Percentiles rank a stretch among this genome's conserved stretches.
Evolutionary conservation across 1,140 invertebrate genomes (phyloP).

Genomic region (Ceratina australensis): DNA sequence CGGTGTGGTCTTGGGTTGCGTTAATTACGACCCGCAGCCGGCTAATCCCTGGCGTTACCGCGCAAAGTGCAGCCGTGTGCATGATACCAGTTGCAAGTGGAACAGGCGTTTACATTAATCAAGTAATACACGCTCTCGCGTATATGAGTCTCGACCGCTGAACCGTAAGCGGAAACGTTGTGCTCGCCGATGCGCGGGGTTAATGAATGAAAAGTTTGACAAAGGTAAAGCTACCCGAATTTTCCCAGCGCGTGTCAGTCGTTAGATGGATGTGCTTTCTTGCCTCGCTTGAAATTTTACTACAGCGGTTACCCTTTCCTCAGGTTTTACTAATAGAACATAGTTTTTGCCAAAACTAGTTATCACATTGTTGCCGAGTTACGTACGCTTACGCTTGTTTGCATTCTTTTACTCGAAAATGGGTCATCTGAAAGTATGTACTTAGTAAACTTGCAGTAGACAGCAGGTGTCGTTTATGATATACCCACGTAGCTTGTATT

Average conservation of each 20-base stretch:
- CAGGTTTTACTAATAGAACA: too few relatives aligned
- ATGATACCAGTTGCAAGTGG: constrained; percentile 4
- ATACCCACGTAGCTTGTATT: too few relatives aligned
- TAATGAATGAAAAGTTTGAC: constrained; percentile 5
- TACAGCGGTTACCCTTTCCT: not conserved
- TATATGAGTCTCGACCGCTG: not conserved
- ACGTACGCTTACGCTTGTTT: too few relatives aligned
- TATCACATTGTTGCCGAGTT: too few relatives aligned
- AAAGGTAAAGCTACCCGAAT: not conserved
- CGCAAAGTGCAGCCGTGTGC: not conserved
- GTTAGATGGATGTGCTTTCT: not conserved
- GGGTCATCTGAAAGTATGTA: too few relatives aligned
- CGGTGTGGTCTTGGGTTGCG: not conserved
- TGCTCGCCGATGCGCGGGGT: too few relatives aligned
- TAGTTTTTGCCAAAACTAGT: too few relatives aligned
- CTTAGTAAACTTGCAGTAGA: too few relatives aligned
- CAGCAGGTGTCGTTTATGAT: too few relatives aligned
- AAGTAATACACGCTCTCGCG: not conserved
- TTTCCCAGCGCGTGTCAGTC: not conserved
- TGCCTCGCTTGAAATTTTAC: not conserved
- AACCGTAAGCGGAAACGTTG: too few relatives aligned
- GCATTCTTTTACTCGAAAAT: too few relatives aligned
- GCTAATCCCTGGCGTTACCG: not conserved
- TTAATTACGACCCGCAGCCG: constrained; percentile 14
- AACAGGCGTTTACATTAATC: constrained; percentile 27